Percentiles rank a stretch among this genome's conserved stretches.
Conservation (phyloP, 1,140 invertebrate species). For the Chlorops oryzae region DNA sequence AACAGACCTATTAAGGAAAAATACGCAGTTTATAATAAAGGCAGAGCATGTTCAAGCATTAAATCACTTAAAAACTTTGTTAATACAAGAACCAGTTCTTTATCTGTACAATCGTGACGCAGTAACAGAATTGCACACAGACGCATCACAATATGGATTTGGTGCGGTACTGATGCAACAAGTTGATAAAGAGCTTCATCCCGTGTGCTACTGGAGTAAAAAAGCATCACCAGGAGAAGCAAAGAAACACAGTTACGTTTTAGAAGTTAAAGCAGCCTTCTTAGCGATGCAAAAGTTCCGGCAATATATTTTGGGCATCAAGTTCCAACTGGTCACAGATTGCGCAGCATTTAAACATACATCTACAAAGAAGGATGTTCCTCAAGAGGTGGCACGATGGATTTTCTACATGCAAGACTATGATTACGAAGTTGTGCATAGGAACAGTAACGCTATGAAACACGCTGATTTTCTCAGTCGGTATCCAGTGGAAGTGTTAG, state of each 20-base stretch:
- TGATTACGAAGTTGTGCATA: no score
- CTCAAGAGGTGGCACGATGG: no score
- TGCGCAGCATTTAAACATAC: no score
- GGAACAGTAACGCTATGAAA: no score
- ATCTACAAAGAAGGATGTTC: no score
- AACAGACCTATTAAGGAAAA: no score
- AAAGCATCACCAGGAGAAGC: not conserved
- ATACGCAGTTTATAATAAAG: not conserved
- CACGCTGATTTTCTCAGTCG: no score
- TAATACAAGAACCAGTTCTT: not conserved
- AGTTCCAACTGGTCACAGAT: not conserved
- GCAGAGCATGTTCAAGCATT: not conserved
- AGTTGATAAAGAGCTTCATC: not conserved
- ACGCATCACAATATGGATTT: not conserved
- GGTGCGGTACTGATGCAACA: not conserved
- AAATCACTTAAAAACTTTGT: not conserved
- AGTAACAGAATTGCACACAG: not conserved
- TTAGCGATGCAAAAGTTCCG: constrained; percentile 5
- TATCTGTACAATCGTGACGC: not conserved
- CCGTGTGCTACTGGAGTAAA: not conserved
- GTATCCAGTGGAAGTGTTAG: no score
- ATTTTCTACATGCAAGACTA: no score
- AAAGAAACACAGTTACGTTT: constrained; percentile 5
- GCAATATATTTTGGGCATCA: not conserved
- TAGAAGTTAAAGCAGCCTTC: constrained; percentile 24